Percentiles rank a stretch among this genome's conserved stretches.
These are phyloP conservation scores for Caenorhabditis latens DNA, from an alignment of 1,140 invertebrate species.

Conservation along the genomic window DNA sequence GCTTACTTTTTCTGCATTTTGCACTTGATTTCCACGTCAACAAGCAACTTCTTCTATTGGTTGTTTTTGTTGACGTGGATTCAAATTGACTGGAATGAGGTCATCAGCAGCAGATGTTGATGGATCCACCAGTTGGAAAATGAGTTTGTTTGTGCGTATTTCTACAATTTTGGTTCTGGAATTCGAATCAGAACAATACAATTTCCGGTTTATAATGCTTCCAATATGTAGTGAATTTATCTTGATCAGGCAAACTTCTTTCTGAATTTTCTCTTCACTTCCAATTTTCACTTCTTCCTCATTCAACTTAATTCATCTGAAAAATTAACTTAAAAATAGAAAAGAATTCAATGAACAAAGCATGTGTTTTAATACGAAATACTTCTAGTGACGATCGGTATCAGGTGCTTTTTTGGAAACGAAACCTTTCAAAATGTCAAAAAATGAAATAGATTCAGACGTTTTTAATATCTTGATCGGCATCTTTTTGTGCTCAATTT, in stretches of 20 bases:
- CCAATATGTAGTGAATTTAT: not conserved
- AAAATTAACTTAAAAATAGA: not conserved
- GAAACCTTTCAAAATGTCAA: slow-evolving; percentile 43
- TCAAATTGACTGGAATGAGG: not conserved
- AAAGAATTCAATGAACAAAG: not conserved
- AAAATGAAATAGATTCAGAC: not conserved
- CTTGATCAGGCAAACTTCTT: not conserved
- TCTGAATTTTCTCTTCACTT: not conserved
- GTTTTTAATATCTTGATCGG: not conserved
- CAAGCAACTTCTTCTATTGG: not conserved
- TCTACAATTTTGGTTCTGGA: not conserved
- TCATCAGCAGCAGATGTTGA: not conserved
- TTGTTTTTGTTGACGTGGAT: slow-evolving; percentile 19
- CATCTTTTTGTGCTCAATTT: not conserved
- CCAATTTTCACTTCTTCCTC: not conserved
- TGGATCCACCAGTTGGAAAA: not conserved
- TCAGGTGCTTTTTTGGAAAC: not conserved
- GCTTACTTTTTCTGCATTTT: not conserved
- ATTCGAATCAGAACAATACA: not conserved
- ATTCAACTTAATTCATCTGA: too few relatives aligned
- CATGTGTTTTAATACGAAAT: not conserved
- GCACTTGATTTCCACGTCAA: slow-evolving; percentile 8
- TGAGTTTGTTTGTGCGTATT: not conserved
- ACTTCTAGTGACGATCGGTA: slow-evolving; percentile 3
- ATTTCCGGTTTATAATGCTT: not conserved